A percentile compares a stretch with the other conserved stretches of the same genome.
These are phyloP conservation scores for Esox lucius DNA, from an alignment of 2,797 vertebrate genomes.

Conservation along the genomic window DNA sequence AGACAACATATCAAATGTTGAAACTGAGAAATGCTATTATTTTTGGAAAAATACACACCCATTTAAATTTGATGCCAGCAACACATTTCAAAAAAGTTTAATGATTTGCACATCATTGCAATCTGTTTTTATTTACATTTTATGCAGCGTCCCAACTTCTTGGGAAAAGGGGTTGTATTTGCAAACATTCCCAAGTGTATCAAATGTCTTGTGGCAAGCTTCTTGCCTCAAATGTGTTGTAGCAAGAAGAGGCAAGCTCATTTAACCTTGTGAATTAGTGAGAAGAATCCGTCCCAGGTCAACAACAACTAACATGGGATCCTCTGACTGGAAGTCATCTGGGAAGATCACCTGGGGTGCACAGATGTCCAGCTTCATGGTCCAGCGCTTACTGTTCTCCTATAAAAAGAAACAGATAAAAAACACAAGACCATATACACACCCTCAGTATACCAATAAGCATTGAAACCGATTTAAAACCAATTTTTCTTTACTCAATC, in stretches of 20 bases:
- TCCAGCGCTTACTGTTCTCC: conserved; percentile 97
- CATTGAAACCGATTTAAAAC: no score
- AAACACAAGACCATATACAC: neutral
- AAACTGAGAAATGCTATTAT: no score
- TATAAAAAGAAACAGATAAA: conserved; percentile 44
- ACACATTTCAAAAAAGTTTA: no score
- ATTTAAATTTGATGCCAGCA: no score
- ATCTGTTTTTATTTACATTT: no score
- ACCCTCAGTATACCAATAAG: neutral
- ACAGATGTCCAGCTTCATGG: conserved; percentile 92
- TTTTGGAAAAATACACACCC: no score
- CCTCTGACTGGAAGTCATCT: conserved; percentile 91
- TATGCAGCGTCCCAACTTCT: no score
- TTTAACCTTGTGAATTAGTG: conserved; percentile 92
- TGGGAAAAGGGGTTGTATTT: no score
- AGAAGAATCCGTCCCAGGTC: conserved; percentile 95
- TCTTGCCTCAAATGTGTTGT: neutral
- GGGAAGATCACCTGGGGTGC: conserved; percentile 98
- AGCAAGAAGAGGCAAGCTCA: neutral
- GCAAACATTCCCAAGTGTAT: no score
- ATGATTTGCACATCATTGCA: no score
- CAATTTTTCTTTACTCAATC: neutral
- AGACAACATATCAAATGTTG: no score
- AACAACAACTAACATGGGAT: conserved; percentile 92
- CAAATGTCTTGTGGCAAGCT: no score